Evolutionary conservation across 1,140 invertebrate species (phyloP).

Genomic region (Aphelinus certus): DNA sequence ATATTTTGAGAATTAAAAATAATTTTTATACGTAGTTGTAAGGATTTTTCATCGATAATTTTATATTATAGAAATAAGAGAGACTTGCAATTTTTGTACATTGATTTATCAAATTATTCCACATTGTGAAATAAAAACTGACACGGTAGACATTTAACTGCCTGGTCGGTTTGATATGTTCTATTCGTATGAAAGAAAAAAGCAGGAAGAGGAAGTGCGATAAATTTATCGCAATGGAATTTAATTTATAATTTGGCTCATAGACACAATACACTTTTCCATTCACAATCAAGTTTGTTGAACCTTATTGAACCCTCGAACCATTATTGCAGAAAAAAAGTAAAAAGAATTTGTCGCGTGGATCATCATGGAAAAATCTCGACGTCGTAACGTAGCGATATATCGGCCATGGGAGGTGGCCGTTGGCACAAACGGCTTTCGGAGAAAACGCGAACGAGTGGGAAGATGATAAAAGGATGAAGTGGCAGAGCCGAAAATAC

Average conservation of each 20-base stretch:
- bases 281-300: neutral
- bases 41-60: constrained; percentile 21
- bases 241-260: neutral
- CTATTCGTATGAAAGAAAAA: neutral
- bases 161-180: neutral
- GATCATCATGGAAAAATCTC: neutral
- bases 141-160: neutral
- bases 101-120: neutral
- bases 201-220: constrained; percentile 28
- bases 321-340: neutral
- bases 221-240: constrained; percentile 12
- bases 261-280: too few relatives aligned
- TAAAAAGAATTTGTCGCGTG: neutral
- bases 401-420: too few relatives aligned
- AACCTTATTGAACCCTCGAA: neutral
- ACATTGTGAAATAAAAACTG: too few relatives aligned
- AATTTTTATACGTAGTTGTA: constrained; percentile 40
- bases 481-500: constrained; percentile 27
- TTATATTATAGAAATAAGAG: constrained; percentile 13
- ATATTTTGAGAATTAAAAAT: constrained; percentile 38
- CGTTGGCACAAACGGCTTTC: neutral
- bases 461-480: constrained; percentile 7
- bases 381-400: too few relatives aligned
- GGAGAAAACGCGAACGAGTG: constrained; percentile 3
- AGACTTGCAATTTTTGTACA: neutral